Base-by-base conservation (phyloP, 1,140 invertebrate species). In the Achroia grisella region DNA sequence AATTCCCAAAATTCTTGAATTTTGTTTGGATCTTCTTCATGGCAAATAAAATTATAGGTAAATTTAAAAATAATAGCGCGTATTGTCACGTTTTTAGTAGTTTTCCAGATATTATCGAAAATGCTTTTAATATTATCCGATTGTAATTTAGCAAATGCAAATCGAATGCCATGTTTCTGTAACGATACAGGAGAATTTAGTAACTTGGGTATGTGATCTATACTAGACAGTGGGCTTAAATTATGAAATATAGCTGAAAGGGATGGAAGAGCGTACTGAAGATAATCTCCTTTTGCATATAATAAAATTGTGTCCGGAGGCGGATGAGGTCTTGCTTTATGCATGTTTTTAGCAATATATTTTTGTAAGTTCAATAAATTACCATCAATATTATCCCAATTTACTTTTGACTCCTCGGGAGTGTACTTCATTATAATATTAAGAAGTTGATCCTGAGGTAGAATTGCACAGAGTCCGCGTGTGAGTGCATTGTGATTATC, bases 231-330 rank as follows among this genome's bases (percentile, higher is more conserved):
- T 4, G 15, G 23, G 39, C 56, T 68, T 37, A 77, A 48, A 43
- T 80, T 78, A 39, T 74, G 63, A 48, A 68, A 74, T 44, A 80
- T 65, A 23, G 76, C 65, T 11, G 58, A 52, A 10, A 80, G 46
- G 2, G 76, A 69, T 1, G 70, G 68, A 15, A 81, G 50, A 13
- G 67, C 56, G 39, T 59, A 71, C 35, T 65, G 55, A 10, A 76
- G 45, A 39, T 74, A 76, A 53, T 78, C 77, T 41, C 68, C 71
- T 48, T 69, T 71, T n/a, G 71, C 62, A 41, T 66, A 81, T 11
- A 33, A 28, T 28, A 81, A 23, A 13, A 80, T 48, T 8, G 43
- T 34, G 13, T 74, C 56, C 10, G 69, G 56, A 15, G 34, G 11
- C 2, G 65, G 63, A 37, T 71, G 68, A 4, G 71, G 73, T 10